These are phyloP conservation scores for Notechis scutatus DNA, from an alignment of 2,113 vertebrate species.

Conservation along the genomic window DNA sequence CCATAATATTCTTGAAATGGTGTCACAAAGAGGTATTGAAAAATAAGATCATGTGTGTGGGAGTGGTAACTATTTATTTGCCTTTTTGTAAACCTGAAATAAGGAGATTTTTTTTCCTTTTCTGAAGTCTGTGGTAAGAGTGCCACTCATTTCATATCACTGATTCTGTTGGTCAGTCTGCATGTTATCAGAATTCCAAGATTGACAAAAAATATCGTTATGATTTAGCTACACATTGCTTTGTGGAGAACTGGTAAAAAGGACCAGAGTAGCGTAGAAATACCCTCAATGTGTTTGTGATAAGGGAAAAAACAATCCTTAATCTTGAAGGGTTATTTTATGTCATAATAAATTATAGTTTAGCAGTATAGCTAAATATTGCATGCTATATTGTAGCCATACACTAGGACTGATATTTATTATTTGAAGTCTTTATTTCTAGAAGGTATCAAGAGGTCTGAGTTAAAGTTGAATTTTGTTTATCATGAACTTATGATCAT, in stretches of 20 bases:
- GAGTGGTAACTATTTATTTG: background rate
- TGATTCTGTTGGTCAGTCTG: background rate
- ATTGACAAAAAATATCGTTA: background rate
- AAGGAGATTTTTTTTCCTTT: background rate
- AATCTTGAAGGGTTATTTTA: background rate
- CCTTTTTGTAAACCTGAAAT: background rate
- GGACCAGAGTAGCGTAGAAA: background rate
- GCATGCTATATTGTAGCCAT: background rate
- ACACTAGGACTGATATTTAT: background rate
- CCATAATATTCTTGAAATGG: background rate
- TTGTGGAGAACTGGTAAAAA: background rate
- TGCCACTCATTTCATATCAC: background rate
- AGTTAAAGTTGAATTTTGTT: background rate
- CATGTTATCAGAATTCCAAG: background rate
- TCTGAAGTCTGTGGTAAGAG: background rate
- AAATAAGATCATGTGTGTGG: background rate
- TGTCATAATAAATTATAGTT: background rate
- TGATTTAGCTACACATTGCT: background rate
- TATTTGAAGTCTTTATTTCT: background rate
- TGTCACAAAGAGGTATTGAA: background rate
- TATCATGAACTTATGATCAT: background rate
- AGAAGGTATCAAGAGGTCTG: background rate
- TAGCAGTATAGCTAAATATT: background rate
- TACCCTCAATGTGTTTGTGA: background rate
- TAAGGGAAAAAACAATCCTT: background rate